Evolutionary conservation across 2,888 invertebrate genomes (phyloP).

Genomic region (Auanema freiburgensis): DNA sequence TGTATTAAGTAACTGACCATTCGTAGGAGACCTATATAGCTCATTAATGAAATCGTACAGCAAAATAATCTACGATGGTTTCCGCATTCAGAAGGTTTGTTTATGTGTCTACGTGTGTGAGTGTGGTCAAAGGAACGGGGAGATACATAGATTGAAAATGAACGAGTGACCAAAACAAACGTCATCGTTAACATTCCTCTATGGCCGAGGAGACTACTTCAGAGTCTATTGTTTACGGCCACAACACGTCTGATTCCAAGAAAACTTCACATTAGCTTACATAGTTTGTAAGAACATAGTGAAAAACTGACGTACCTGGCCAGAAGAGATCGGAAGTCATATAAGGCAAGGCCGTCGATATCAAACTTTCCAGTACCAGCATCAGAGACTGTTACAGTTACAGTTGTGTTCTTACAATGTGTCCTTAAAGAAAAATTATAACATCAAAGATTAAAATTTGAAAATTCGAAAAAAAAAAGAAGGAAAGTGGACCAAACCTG

Average conservation of each 20-base stretch:
- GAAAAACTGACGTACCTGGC: constrained; percentile 42
- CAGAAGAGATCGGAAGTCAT: constrained; percentile 50
- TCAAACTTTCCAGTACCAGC: constrained; percentile 56
- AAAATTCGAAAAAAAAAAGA: no score
- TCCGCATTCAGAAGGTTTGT: constrained; percentile 6
- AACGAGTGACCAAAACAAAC: constrained; percentile 7
- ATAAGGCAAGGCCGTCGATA: constrained; percentile 49
- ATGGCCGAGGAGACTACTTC: not conserved
- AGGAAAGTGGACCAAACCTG: constrained; percentile 23
- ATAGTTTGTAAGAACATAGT: not conserved
- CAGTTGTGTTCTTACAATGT: constrained; percentile 52
- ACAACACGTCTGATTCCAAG: no score
- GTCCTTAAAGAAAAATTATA: constrained; percentile 27
- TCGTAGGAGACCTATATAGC: no score
- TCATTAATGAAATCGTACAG: no score
- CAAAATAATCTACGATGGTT: not conserved
- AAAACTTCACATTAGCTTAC: no score
- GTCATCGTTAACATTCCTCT: constrained; percentile 2
- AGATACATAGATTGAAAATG: no score
- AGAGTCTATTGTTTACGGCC: no score
- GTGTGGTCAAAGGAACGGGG: no score
- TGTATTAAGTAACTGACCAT: no score
- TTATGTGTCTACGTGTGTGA: not conserved
- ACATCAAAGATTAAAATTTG: not conserved
- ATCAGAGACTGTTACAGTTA: constrained; percentile 46